These are phyloP conservation scores for Dioctria rufipes DNA, from an alignment of 2,888 invertebrate genomes.

Conservation along the genomic window DNA sequence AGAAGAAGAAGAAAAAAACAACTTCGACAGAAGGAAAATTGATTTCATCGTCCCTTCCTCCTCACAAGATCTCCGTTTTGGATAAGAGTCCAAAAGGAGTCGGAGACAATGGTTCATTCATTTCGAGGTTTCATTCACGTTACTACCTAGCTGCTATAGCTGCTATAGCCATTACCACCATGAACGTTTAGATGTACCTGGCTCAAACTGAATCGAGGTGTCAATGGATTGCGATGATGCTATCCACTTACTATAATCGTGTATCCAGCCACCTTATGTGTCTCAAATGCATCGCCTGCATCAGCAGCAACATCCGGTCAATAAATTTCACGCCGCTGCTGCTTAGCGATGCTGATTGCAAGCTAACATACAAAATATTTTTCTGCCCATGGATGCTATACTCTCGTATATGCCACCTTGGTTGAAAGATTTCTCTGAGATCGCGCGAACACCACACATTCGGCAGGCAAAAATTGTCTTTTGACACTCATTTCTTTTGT, in stretches of 20 bases:
- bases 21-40: constrained; percentile 48
- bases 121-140: constrained; percentile 45
- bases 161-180: too few species aligned
- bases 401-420: neutral
- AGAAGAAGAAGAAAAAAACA: neutral
- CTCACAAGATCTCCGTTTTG: neutral
- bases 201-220: constrained; percentile 23
- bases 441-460: too few species aligned
- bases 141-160: neutral
- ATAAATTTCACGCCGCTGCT: constrained; percentile 32
- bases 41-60: constrained; percentile 47
- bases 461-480: too few species aligned
- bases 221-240: constrained; percentile 36
- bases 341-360: constrained; percentile 38
- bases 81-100: constrained; percentile 33
- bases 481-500: neutral
- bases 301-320: constrained; percentile 49
- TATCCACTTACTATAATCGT: neutral
- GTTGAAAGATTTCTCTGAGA: neutral
- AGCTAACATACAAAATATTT: neutral
- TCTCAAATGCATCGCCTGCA: constrained; percentile 35
- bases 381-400: neutral
- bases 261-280: constrained; percentile 8
- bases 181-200: constrained; percentile 10
- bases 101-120: constrained; percentile 51